A percentile compares a stretch with the other conserved stretches of the same genome.
These are phyloP conservation scores for Peromyscus melanophrys DNA, from an alignment of 2,797 vertebrate genomes.

Conservation along the genomic window DNA sequence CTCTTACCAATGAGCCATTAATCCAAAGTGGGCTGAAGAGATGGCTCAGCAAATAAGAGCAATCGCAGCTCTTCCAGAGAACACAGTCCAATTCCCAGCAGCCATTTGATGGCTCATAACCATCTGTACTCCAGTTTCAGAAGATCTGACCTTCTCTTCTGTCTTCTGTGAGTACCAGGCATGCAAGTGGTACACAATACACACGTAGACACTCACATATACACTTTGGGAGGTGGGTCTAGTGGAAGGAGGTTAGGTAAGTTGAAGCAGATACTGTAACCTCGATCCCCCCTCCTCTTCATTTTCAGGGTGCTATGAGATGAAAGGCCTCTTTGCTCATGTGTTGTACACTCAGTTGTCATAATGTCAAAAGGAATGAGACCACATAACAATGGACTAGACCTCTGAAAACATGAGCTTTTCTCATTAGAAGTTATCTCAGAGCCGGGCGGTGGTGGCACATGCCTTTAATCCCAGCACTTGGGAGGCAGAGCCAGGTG, in stretches of 20 bases:
- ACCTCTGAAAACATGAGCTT: background rate
- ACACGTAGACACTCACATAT: background rate
- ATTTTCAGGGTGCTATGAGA: background rate
- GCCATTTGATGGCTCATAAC: background rate
- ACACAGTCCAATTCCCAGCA: background rate
- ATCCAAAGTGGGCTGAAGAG: background rate
- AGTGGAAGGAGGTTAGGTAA: background rate
- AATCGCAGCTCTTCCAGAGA: background rate
- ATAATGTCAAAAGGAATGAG: background rate
- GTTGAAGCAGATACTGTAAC: background rate
- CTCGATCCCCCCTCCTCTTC: background rate
- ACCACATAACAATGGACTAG: background rate
- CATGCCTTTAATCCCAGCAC: too few relatives aligned
- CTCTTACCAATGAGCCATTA: background rate
- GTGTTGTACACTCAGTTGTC: background rate
- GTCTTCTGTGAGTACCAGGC: background rate
- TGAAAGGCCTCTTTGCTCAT: background rate
- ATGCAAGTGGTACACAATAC: background rate
- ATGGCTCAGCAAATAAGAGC: background rate
- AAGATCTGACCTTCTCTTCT: background rate
- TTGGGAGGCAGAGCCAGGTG: too few relatives aligned
- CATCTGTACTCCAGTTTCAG: background rate
- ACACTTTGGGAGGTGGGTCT: background rate
- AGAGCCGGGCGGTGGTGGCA: too few relatives aligned
- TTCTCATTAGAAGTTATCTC: background rate